Percentiles rank a stretch among this genome's conserved stretches.
Evolutionary conservation across 2,888 invertebrate species (phyloP).

Genomic region (Abrostola tripartita): DNA sequence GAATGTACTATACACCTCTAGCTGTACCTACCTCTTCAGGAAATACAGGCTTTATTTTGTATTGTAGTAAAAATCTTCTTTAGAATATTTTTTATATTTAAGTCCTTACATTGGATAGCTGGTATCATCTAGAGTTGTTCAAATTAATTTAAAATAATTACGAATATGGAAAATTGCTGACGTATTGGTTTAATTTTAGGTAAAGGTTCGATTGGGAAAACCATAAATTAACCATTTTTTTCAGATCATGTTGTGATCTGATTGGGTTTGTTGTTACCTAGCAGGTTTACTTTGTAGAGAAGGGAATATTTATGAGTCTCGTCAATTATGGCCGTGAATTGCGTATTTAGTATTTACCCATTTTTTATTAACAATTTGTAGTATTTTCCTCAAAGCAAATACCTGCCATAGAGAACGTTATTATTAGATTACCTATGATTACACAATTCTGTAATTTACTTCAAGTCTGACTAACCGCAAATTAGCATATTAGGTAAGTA

Average conservation of each 20-base stretch:
- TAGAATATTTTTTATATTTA: too few relatives aligned
- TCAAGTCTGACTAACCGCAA: constrained; percentile 14
- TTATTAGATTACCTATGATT: constrained; percentile 17
- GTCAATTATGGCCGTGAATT: not conserved
- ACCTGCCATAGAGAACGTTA: not conserved
- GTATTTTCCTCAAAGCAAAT: not conserved
- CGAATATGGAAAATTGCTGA: too few relatives aligned
- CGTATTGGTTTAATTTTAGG: too few relatives aligned
- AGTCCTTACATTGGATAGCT: too few relatives aligned
- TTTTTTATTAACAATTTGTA: not conserved
- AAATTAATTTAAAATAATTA: too few relatives aligned
- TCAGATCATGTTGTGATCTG: not conserved
- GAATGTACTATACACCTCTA: too few relatives aligned
- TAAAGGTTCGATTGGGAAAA: not conserved
- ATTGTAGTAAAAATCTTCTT: too few relatives aligned
- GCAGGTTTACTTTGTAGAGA: too few relatives aligned
- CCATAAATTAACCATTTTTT: not conserved
- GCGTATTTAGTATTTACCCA: not conserved
- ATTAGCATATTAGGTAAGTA: constrained; percentile 7
- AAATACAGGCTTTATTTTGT: too few relatives aligned
- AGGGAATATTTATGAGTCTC: not conserved
- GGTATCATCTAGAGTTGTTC: too few relatives aligned
- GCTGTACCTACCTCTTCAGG: too few relatives aligned
- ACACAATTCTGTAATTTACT: constrained; percentile 1
- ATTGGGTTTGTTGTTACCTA: too few relatives aligned